Evolutionary conservation across 1,140 invertebrate genomes (phyloP).

Genomic region (Lanistes nyassanus): DNA sequence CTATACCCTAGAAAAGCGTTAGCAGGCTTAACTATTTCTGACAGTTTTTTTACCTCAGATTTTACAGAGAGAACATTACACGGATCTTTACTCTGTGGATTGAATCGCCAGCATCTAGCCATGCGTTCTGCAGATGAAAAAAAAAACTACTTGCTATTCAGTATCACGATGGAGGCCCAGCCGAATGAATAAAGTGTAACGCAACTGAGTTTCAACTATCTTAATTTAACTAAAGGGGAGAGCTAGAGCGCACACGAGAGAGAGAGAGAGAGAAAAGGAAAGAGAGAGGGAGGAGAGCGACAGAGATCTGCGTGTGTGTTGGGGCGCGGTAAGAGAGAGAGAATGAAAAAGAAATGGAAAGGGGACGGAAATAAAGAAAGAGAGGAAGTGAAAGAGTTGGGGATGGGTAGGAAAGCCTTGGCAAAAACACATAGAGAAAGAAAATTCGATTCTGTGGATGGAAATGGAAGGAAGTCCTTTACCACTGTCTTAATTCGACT

Average conservation of each 20-base stretch:
- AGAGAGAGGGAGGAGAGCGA: conserved; percentile 1
- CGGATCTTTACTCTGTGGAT: neutral
- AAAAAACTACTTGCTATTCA: no score
- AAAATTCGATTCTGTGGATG: neutral
- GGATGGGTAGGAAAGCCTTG: neutral
- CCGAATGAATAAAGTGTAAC: neutral
- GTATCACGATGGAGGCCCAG: no score
- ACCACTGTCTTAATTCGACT: no score
- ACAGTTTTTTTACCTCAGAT: no score
- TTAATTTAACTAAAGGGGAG: neutral
- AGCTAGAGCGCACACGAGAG: neutral
- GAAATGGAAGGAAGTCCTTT: neutral
- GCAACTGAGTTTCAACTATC: neutral
- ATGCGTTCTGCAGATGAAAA: neutral
- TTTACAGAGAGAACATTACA: neutral
- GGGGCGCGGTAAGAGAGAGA: neutral
- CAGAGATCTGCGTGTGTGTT: neutral
- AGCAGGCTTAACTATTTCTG: no score
- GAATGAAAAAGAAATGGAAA: no score
- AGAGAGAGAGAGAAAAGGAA: neutral
- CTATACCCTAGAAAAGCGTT: no score
- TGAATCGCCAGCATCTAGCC: neutral
- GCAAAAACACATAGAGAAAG: neutral
- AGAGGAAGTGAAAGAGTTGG: neutral
- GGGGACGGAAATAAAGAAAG: neutral